These are phyloP conservation scores for Enoplosus armatus DNA, from an alignment of 2,797 vertebrate species.

Conservation along the genomic window DNA sequence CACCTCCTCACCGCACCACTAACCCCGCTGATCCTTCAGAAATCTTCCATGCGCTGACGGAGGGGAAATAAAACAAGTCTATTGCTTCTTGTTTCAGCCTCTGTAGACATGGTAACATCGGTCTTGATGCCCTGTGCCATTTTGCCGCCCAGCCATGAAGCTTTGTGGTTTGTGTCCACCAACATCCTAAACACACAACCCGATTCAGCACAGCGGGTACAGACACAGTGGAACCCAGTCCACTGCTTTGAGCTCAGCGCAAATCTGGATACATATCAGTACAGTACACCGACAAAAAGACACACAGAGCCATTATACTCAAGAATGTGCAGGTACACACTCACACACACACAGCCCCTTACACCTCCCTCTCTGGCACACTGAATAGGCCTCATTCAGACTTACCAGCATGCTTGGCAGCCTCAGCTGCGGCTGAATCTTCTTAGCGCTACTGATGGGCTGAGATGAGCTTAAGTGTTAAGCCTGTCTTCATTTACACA, in stretches of 20 bases:
- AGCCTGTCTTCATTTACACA: slow-evolving; percentile 72
- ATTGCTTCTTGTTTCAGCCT: slow-evolving; percentile 55
- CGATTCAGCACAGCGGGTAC: slow-evolving; percentile 50
- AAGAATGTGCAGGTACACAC: slow-evolving; percentile 56
- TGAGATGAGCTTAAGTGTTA: slow-evolving; percentile 75
- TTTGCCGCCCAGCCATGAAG: slow-evolving; percentile 40
- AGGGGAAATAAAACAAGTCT: slow-evolving; percentile 64
- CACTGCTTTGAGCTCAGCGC: slow-evolving; percentile 42
- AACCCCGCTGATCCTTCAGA: slow-evolving; percentile 61
- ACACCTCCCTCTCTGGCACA: slow-evolving; percentile 53
- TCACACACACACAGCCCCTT: slow-evolving; percentile 34
- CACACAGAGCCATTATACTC: slow-evolving; percentile 62
- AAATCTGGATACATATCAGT: slow-evolving; percentile 57
- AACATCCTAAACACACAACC: slow-evolving; percentile 52
- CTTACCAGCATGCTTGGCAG: slow-evolving; percentile 85
- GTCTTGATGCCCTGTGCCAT: slow-evolving; percentile 43
- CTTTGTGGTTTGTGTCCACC: slow-evolving; percentile 45
- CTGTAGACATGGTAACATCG: slow-evolving; percentile 45
- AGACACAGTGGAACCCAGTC: slow-evolving; percentile 50
- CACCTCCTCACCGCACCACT: slow-evolving; percentile 38
- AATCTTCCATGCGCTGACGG: slow-evolving; percentile 49
- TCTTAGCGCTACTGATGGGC: slow-evolving; percentile 73
- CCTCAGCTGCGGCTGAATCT: slow-evolving; percentile 63
- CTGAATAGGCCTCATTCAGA: slow-evolving; percentile 81
- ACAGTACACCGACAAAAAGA: slow-evolving; percentile 62